phyloP scores from a whole-genome alignment of 2,797 vertebrate species.

The Naso thynnoides region DNA sequence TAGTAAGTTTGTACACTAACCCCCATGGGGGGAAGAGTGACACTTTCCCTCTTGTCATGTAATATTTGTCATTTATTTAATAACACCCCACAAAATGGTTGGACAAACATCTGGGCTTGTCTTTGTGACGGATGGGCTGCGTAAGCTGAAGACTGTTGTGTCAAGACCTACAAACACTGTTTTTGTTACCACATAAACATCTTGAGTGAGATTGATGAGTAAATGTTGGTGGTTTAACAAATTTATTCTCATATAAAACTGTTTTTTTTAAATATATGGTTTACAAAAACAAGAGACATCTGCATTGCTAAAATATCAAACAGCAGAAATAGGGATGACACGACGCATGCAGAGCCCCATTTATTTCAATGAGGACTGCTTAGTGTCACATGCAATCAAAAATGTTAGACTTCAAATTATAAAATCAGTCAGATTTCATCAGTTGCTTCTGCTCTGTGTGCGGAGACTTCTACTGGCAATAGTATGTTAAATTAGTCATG shows the following conservation, averaged over 20 bases:
- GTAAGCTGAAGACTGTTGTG: background rate
- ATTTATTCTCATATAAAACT: background rate
- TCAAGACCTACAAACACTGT: conserved; percentile 8
- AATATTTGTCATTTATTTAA: conserved; percentile 56
- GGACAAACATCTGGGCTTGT: conserved; percentile 52
- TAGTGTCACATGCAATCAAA: too few relatives aligned
- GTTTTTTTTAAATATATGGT: background rate
- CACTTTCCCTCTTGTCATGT: conserved; percentile 48
- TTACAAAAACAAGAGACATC: background rate
- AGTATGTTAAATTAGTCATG: too few relatives aligned
- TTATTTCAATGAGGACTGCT: too few relatives aligned
- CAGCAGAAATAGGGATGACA: background rate
- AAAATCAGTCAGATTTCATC: too few relatives aligned
- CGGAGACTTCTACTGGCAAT: too few relatives aligned
- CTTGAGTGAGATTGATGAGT: background rate
- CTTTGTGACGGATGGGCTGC: conserved; percentile 27
- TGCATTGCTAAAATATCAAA: background rate
- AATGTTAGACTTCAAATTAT: too few relatives aligned
- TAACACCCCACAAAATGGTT: conserved; percentile 26
- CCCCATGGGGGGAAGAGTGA: conserved; percentile 14
- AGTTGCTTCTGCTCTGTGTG: too few relatives aligned
- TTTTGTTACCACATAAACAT: background rate
- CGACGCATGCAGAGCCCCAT: too few relatives aligned
- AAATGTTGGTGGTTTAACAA: background rate
- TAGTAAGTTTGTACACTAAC: conserved; percentile 28